Evolutionary conservation across 2,888 invertebrate genomes (phyloP).

Genomic region (Epinotia bilunana): DNA sequence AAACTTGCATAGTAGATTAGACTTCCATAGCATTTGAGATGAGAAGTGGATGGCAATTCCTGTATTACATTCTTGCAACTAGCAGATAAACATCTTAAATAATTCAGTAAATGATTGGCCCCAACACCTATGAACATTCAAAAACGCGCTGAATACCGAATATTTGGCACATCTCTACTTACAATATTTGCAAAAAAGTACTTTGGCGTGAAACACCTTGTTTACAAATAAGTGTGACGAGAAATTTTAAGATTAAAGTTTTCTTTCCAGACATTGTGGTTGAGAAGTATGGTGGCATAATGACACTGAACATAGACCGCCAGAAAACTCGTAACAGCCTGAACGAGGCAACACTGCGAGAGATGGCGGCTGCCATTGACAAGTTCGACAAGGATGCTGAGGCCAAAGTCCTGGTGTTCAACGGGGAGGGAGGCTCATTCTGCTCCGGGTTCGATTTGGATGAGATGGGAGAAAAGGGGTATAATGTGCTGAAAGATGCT

Average conservation of each 20-base stretch:
- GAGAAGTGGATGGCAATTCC: too few relatives aligned
- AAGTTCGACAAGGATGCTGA: constrained; percentile 91
- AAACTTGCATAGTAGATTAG: too few relatives aligned
- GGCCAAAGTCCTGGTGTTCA: constrained; percentile 89
- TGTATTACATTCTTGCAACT: not conserved
- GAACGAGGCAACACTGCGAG: constrained; percentile 87
- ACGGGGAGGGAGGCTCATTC: constrained; percentile 97
- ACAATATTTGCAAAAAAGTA: too few relatives aligned
- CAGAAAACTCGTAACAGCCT: constrained; percentile 93
- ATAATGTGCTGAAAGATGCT: constrained; percentile 69
- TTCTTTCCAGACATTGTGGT: constrained; percentile 73
- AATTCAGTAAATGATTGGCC: too few relatives aligned
- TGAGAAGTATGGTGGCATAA: constrained; percentile 87
- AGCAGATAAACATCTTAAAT: too few relatives aligned
- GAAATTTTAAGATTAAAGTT: not conserved
- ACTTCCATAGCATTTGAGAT: too few relatives aligned
- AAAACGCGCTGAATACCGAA: too few relatives aligned
- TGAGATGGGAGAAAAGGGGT: constrained; percentile 85
- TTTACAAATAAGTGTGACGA: too few relatives aligned
- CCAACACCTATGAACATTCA: too few relatives aligned
- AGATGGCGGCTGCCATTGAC: constrained; percentile 89
- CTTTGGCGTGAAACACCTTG: too few relatives aligned
- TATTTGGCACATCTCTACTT: too few relatives aligned
- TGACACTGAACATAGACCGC: constrained; percentile 94
- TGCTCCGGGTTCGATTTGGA: constrained; percentile 96